Evolutionary conservation across 2,113 vertebrate genomes (phyloP).

Genomic region (Hemicordylus capensis): DNA sequence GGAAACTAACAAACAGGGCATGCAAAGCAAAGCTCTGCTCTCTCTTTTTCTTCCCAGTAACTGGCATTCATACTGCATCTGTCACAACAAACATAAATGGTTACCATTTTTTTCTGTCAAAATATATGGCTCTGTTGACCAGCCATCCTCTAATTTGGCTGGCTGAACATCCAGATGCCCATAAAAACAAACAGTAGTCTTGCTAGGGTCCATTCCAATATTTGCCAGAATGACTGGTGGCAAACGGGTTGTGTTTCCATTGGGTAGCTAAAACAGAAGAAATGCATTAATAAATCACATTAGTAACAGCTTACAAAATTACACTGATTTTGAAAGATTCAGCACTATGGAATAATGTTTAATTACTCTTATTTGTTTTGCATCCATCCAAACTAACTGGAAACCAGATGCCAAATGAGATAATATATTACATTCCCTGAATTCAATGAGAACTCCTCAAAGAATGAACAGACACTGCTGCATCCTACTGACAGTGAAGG

Average conservation of each 20-base stretch:
- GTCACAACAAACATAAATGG: background rate
- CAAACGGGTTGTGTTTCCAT: conserved; percentile 25
- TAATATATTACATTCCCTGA: too few species aligned
- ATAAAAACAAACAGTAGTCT: conserved; percentile 50
- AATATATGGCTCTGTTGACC: conserved; percentile 45
- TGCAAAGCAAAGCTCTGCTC: background rate
- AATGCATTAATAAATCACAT: background rate
- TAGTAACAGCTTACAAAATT: background rate
- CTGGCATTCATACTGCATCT: background rate
- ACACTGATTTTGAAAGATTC: background rate
- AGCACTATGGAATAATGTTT: background rate
- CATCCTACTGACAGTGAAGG: too few species aligned
- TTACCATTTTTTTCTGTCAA: conserved; percentile 38
- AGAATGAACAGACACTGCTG: too few species aligned
- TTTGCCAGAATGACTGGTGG: conserved; percentile 45
- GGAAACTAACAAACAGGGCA: background rate
- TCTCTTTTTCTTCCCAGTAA: too few species aligned
- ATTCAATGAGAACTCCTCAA: too few species aligned
- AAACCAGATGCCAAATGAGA: background rate
- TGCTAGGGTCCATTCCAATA: conserved; percentile 35
- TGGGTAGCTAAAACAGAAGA: conserved; percentile 27
- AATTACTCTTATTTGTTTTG: too few species aligned
- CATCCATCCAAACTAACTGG: background rate
- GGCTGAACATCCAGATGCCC: conserved; percentile 54
- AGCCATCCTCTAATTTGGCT: conserved; percentile 43